Percentiles rank a stretch among this genome's conserved stretches.
These are phyloP conservation scores for Ichneumoninae sp. DNA, from an alignment of 2,888 invertebrate species.

Conservation along the genomic window DNA sequence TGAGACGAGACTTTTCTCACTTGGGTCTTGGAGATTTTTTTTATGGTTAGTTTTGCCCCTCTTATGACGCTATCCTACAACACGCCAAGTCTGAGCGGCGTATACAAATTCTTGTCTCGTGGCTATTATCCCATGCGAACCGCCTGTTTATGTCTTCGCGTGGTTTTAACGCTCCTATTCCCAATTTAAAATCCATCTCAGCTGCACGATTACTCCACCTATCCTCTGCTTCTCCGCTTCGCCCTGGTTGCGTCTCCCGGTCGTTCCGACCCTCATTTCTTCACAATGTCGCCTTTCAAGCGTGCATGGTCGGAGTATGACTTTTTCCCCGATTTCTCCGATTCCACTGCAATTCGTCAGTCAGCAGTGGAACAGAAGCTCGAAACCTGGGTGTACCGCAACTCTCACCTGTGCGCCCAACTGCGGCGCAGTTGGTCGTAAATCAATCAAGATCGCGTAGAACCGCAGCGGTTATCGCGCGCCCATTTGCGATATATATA, in stretches of 20 bases:
- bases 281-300: background rate
- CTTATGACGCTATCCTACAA: background rate
- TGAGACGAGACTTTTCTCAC: background rate
- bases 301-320: background rate
- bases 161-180: slow-evolving; percentile 46
- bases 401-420: slow-evolving; percentile 68
- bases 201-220: slow-evolving; percentile 35
- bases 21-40: background rate
- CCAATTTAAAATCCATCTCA: slow-evolving; percentile 57
- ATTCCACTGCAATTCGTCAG: slow-evolving; percentile 36
- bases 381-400: slow-evolving; percentile 48
- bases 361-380: slow-evolving; percentile 23
- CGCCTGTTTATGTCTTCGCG: slow-evolving; percentile 36
- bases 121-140: slow-evolving; percentile 17
- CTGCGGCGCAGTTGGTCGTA: slow-evolving; percentile 62
- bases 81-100: background rate
- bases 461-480: slow-evolving; percentile 63
- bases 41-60: background rate
- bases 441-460: slow-evolving; percentile 68
- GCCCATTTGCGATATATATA: slow-evolving; percentile 33
- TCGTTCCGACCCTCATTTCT: slow-evolving; percentile 19
- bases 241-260: background rate
- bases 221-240: slow-evolving; percentile 5
- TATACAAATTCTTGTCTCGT: background rate
- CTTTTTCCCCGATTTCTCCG: slow-evolving; percentile 21